Evolutionary conservation across 2,113 vertebrate species (phyloP), one percentile per base, ranked within the genome.

Genomic region (Sturnira hondurensis): DNA sequence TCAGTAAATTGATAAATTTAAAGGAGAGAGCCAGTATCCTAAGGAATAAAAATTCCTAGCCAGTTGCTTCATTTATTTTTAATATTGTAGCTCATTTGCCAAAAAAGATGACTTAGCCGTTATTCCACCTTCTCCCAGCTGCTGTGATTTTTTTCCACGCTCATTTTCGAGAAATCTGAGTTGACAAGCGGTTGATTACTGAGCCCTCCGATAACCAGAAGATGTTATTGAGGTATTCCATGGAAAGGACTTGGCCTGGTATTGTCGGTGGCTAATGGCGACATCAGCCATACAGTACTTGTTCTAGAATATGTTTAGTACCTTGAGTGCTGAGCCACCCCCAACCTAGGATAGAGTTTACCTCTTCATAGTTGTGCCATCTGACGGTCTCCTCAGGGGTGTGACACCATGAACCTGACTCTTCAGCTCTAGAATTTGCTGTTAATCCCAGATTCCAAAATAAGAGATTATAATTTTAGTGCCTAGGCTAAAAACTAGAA

Each of bases 391-490:
- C 56, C 19, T 61, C 82, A 36, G 19, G 31, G 13, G 4, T 43
- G 10, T 82, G 28, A 54, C 83, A 80, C 33, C 41, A 41, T 31
- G 92, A 89, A 54, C 20, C 65, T 89, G 38, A 81, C 28, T 61
- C 15, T 61, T 83, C 74, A 67, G 26, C 36, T 31, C 76, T 71
- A 91, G 89, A 94, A 76, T 84, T 92, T 93, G 28, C 33, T 77
- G 9, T 54, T 91, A 82, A 82, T 71, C 38, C 88, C 14, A 74
- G 31, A 76, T 94, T 83, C 19, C 47, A 76, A 80, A 96, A 81
- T 82, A 54, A 89, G 56, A 77, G n/a, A 86, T 95, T 95, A 9
- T 91, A 31, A 85, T 89, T 54, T 94, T 91, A 65, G 41, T 20
- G 41, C 41, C 36, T 84, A 74, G 24, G 1, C 43, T 65, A n/a